Evolutionary conservation across 2,113 vertebrate species (phyloP).

Genomic region (Gavialis gangeticus): DNA sequence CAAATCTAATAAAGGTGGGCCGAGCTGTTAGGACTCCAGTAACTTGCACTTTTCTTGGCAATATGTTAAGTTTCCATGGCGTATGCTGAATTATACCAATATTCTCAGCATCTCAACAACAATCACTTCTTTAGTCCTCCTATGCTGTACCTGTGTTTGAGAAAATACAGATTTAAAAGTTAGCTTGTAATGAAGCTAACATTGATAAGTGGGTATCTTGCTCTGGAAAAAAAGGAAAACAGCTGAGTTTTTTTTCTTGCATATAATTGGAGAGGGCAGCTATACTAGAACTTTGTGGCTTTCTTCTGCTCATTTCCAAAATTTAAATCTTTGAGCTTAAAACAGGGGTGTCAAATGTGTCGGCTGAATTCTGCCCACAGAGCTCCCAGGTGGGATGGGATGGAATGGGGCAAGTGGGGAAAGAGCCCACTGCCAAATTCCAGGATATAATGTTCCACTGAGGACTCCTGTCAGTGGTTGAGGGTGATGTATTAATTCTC

Average conservation of each 20-base stretch:
- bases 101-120: fast-evolving
- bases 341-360: not conserved
- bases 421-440: no score
- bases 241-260: not conserved
- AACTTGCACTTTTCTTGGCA: fast-evolving
- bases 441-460: no score
- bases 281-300: no score
- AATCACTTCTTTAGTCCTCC: not conserved
- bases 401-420: no score
- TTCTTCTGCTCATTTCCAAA: not conserved
- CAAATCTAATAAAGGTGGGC: not conserved
- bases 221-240: not conserved
- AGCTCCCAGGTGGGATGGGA: no score
- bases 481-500: no score
- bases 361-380: no score
- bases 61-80: fast-evolving
- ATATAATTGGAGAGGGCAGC: no score
- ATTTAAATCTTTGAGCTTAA: not conserved
- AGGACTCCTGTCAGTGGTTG: no score
- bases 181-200: not conserved
- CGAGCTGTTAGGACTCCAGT: fast-evolving
- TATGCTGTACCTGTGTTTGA: fast-evolving
- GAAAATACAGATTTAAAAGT: not conserved
- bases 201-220: not conserved
- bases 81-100: fast-evolving